A percentile compares a stretch with the other conserved stretches of the same genome.
These are phyloP conservation scores for Hormaphis cornu DNA, from an alignment of 1,140 invertebrate species.

Conservation along the genomic window DNA sequence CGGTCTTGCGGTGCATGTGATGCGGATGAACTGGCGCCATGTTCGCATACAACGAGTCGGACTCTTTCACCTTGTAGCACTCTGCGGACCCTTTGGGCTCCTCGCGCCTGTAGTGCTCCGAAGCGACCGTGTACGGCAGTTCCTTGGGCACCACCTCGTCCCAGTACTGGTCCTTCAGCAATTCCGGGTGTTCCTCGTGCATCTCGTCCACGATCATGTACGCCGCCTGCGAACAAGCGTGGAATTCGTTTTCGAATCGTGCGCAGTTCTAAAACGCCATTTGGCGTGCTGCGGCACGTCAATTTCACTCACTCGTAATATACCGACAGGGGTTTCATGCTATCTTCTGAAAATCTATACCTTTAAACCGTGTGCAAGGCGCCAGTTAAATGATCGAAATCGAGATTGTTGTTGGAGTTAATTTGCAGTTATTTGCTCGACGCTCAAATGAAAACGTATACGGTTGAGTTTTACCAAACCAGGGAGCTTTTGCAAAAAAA, in stretches of 20 bases:
- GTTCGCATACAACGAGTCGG: constrained; percentile 72
- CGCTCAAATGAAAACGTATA: too few relatives aligned
- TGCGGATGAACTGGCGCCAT: constrained; percentile 41
- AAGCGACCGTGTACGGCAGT: constrained; percentile 74
- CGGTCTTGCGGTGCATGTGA: constrained; percentile 48
- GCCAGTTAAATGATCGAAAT: background rate
- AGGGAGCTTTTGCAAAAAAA: too few relatives aligned
- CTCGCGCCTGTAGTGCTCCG: constrained; percentile 66
- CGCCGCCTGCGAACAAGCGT: constrained; percentile 57
- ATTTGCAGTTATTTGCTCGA: background rate
- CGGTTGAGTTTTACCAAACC: too few relatives aligned
- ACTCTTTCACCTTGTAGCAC: constrained; percentile 70
- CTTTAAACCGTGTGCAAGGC: background rate
- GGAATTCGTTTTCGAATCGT: too few relatives aligned
- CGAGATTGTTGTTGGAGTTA: background rate
- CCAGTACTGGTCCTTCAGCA: constrained; percentile 83
- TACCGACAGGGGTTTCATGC: too few relatives aligned
- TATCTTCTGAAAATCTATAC: background rate
- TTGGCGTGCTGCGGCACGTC: too few relatives aligned
- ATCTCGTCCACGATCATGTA: constrained; percentile 88
- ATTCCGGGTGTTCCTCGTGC: constrained; percentile 79
- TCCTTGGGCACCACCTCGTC: constrained; percentile 81
- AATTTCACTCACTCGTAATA: too few relatives aligned
- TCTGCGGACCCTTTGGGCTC: constrained; percentile 77
- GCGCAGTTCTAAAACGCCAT: too few relatives aligned